Base-by-base conservation (phyloP, 2,888 invertebrate genomes). In the Ametastegia equiseti region DNA sequence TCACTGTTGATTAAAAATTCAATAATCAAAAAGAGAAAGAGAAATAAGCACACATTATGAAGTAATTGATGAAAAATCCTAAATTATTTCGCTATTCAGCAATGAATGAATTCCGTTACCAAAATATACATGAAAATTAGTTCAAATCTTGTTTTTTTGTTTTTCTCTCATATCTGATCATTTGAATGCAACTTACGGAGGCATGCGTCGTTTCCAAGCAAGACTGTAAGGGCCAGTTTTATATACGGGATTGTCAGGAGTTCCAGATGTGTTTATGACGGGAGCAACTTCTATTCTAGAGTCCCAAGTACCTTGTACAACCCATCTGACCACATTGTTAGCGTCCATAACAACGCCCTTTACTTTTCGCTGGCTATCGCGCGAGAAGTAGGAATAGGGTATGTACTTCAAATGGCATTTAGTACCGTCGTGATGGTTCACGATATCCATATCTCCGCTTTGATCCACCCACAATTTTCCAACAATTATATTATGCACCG, bases 401-500 rank as follows among this genome's bases (percentile, higher is more conserved):
- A 97, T 96, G 93, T 98, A 99, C 93, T 99, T 99, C 86, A 99
- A 94, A 91, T 98, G 97, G 92, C 99, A 99, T 92, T 97, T 97
- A 90, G 98, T 97, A 78, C 98, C 98, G 79, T 96, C 95, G 65
- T 95, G 96, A 84, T 97, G 96, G 91, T 99, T 99, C 82, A 95
- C 94, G 84, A 99, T 99, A 92, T 99, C 98, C 98, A 98, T 99
- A 91, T 99, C 99, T 67, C 99, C 99, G 91, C 99, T 98, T 92
- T 99, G 98, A 93, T 99, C 99, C 82, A 99, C 98, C 99, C 99
- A 99, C 86, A 99, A 94, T 92, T 98, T 98, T 85, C 99, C 99
- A 82, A 99, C 99, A 88, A 99, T 99, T 88, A 99, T 99, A 92
- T 99, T 99, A 94, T 99, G 99, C 77, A 99, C 98, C 5, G 99